Conservation (phyloP, 2,888 invertebrate genomes). For the Trachelus iudaicus region DNA sequence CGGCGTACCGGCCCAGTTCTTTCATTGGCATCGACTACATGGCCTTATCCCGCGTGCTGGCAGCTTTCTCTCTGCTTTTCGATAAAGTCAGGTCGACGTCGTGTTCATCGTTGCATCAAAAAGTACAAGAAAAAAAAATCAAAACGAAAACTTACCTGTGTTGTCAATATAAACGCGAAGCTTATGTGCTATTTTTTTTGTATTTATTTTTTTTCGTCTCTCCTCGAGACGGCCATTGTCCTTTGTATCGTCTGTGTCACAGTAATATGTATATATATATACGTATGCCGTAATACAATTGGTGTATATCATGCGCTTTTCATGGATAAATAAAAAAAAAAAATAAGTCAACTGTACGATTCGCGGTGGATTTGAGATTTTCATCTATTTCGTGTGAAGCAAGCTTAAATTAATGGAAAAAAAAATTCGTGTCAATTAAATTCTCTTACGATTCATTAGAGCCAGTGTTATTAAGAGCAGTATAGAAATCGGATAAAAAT, state of each 20-base stretch:
- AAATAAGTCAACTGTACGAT: background rate
- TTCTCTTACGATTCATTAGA: background rate
- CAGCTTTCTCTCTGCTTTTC: background rate
- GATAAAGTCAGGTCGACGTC: slow-evolving; percentile 3
- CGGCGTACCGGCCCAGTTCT: slow-evolving; percentile 1
- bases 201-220: background rate
- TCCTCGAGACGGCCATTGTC: background rate
- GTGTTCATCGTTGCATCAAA: background rate
- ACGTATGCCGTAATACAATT: background rate
- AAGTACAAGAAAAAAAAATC: background rate
- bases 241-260: background rate
- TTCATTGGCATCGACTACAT: background rate
- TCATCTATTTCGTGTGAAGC: background rate
- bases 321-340: background rate
- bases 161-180: background rate
- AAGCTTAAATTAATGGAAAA: background rate
- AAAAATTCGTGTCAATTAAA: background rate
- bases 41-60: background rate
- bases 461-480: background rate
- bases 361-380: background rate
- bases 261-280: background rate
- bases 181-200: background rate
- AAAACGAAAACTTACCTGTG: background rate
- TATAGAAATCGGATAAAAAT: background rate
- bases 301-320: background rate